Evolutionary conservation across 2,888 invertebrate species (phyloP).

Genomic region (Eretmocerus hayati): DNA sequence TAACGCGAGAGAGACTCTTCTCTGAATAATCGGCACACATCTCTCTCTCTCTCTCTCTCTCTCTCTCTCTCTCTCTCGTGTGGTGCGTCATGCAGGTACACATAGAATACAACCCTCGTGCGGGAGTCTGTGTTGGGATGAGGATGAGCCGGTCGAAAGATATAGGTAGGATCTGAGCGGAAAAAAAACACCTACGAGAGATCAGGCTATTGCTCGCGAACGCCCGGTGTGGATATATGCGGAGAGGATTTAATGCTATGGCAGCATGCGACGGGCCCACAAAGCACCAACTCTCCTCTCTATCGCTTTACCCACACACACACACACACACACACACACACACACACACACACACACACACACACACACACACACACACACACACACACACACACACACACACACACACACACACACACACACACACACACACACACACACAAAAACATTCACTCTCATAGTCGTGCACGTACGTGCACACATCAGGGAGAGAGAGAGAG

Average conservation of each 20-base stretch:
- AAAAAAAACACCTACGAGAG: constrained; percentile 1
- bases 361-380: constrained; percentile 1
- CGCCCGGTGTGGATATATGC: constrained; percentile 3
- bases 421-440: constrained; percentile 4
- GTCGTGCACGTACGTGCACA: constrained; percentile 1
- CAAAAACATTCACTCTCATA: constrained; percentile 3
- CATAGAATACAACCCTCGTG: not conserved
- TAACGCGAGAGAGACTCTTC: not conserved
- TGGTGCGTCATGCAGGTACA: too few species aligned
- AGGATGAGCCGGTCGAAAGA: constrained; percentile 5
- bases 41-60: not conserved
- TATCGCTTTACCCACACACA: constrained; percentile 5
- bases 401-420: constrained; percentile 3
- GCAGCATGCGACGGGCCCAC: constrained; percentile 29
- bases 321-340: constrained; percentile 1
- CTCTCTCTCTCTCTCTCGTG: not conserved
- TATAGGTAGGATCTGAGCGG: too few species aligned
- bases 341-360: constrained; percentile 2
- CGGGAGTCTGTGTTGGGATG: not conserved
- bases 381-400: constrained; percentile 4
- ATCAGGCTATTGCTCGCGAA: constrained; percentile 5
- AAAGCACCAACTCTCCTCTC: not conserved
- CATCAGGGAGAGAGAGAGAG: constrained; percentile 6
- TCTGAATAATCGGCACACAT: not conserved
- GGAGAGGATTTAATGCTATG: constrained; percentile 38